Percentiles rank a stretch among this genome's conserved stretches.
phyloP scores from a whole-genome alignment of 2,113 vertebrate species.

The Nothobranchius kuhntae region DNA sequence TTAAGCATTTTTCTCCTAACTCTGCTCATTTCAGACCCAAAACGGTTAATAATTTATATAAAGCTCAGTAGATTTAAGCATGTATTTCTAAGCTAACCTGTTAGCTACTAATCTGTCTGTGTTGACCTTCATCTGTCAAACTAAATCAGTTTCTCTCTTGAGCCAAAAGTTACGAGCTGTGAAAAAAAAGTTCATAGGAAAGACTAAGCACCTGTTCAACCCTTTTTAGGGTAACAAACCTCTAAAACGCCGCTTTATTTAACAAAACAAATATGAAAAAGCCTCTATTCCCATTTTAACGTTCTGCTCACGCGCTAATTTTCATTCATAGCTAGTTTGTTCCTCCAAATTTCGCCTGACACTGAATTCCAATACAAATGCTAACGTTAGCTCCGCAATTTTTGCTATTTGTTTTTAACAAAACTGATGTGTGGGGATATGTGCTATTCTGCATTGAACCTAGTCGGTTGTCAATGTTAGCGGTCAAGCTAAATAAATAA shows the following conservation, averaged over 20 bases:
- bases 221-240: not conserved
- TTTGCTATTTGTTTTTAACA: not conserved
- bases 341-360: not conserved
- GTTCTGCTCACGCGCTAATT: not conserved
- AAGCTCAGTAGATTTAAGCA: too few species aligned
- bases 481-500: slow-evolving; percentile 23
- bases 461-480: slow-evolving; percentile 24
- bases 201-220: slow-evolving; percentile 20
- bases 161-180: slow-evolving; percentile 37
- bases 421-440: too few species aligned
- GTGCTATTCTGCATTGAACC: slow-evolving; percentile 3
- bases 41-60: not conserved
- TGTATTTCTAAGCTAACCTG: too few species aligned
- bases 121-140: slow-evolving; percentile 46
- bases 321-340: slow-evolving; percentile 20
- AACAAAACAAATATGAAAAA: too few species aligned
- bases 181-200: slow-evolving; percentile 8
- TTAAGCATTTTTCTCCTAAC: not conserved
- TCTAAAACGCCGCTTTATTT: not conserved
- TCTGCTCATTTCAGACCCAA: not conserved
- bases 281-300: not conserved
- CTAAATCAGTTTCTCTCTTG: slow-evolving; percentile 17
- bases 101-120: not conserved
- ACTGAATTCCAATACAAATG: slow-evolving; percentile 7
- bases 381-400: slow-evolving; percentile 12